These are phyloP conservation scores for Cuniculus paca DNA, from an alignment of 2,797 vertebrate genomes.

Conservation along the genomic window DNA sequence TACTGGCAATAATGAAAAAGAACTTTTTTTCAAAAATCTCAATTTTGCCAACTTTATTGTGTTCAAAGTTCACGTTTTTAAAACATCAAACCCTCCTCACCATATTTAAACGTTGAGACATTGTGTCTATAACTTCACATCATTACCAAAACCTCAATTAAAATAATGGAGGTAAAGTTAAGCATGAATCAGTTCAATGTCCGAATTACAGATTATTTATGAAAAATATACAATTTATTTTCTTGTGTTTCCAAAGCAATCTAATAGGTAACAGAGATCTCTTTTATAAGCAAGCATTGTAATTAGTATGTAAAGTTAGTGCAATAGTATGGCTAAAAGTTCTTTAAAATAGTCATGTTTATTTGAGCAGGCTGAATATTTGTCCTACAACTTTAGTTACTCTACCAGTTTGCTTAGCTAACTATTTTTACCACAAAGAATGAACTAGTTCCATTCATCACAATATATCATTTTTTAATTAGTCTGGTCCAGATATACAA, in stretches of 20 bases:
- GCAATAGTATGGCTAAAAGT: slow-evolving; percentile 61
- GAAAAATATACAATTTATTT: slow-evolving; percentile 63
- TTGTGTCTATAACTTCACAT: not conserved
- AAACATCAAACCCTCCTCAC: slow-evolving; percentile 3
- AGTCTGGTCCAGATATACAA: not conserved
- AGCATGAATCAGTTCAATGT: slow-evolving; percentile 33
- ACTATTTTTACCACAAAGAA: slow-evolving; percentile 61
- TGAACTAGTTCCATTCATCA: slow-evolving; percentile 44
- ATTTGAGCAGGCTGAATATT: slow-evolving; percentile 69
- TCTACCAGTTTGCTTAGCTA: slow-evolving; percentile 66
- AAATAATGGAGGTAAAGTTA: slow-evolving; percentile 26
- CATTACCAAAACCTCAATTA: not conserved
- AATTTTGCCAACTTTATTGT: slow-evolving; percentile 16
- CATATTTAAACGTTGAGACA: slow-evolving; percentile 22
- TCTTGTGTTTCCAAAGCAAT: slow-evolving; percentile 69
- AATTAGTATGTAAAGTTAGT: slow-evolving; percentile 72
- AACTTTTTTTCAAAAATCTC: not conserved
- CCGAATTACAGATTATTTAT: slow-evolving; percentile 59
- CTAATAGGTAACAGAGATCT: slow-evolving; percentile 59
- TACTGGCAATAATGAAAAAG: slow-evolving; percentile 32
- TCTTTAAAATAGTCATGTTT: slow-evolving; percentile 68
- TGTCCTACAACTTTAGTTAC: slow-evolving; percentile 65
- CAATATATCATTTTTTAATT: slow-evolving; percentile 44
- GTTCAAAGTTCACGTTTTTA: slow-evolving; percentile 38
- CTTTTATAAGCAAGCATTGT: slow-evolving; percentile 74